These are phyloP conservation scores for Aporophyla nigra DNA, from an alignment of 2,888 invertebrate genomes.

Conservation along the genomic window DNA sequence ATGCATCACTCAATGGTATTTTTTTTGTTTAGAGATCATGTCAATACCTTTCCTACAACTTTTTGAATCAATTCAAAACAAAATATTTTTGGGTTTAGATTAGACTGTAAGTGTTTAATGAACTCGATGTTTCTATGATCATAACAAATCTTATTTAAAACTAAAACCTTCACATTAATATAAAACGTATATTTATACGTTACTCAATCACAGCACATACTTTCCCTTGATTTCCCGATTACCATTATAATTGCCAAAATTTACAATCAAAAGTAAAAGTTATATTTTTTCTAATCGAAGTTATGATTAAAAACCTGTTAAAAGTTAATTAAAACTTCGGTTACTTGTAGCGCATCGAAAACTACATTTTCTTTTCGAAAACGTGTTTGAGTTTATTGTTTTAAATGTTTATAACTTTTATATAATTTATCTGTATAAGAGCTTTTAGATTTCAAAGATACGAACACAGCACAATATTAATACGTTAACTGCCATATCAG, in stretches of 20 bases:
- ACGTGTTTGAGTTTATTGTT: slow-evolving; percentile 46
- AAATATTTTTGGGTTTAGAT: too few relatives aligned
- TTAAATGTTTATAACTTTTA: slow-evolving; percentile 16
- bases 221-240: slow-evolving; percentile 54
- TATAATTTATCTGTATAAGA: not conserved
- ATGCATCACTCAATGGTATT: too few relatives aligned
- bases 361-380: slow-evolving; percentile 54
- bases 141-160: not conserved
- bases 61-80: too few relatives aligned
- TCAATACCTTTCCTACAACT: too few relatives aligned
- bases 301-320: slow-evolving; percentile 56
- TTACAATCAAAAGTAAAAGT: slow-evolving; percentile 62
- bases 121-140: not conserved
- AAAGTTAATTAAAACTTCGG: slow-evolving; percentile 40
- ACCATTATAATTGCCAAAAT: slow-evolving; percentile 52
- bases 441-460: not conserved
- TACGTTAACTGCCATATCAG: too few relatives aligned
- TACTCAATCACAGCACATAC: slow-evolving; percentile 39
- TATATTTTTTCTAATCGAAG: slow-evolving; percentile 36
- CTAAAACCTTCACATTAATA: not conserved
- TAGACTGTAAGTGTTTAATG: too few relatives aligned
- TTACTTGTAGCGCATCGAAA: slow-evolving; percentile 45
- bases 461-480: too few relatives aligned
- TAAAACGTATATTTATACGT: not conserved
- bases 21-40: too few relatives aligned